Percentiles rank a stretch among this genome's conserved stretches.
phyloP scores from a whole-genome alignment of 2,888 invertebrate species.

The Orchesella flavescens region DNA sequence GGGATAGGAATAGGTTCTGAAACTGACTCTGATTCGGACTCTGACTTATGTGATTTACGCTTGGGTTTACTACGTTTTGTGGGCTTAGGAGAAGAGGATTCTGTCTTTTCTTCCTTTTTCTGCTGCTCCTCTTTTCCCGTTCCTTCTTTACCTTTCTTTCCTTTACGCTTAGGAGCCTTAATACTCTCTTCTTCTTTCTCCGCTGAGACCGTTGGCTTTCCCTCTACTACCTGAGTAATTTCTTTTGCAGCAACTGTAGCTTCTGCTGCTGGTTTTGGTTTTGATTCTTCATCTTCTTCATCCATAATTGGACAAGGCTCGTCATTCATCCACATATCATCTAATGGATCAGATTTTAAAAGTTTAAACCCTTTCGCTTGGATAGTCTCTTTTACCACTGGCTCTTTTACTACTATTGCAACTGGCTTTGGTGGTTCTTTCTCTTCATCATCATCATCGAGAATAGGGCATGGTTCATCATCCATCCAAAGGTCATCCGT shows the following conservation, averaged over 20 bases:
- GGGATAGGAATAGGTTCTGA: constrained; percentile 9
- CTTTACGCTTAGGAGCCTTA: constrained; percentile 22
- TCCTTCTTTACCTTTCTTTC: constrained; percentile 14
- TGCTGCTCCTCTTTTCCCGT: constrained; percentile 4
- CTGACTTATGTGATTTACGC: constrained; percentile 38
- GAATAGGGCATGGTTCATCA: constrained; percentile 57
- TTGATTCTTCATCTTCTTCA: constrained; percentile 45
- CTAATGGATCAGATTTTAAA: constrained; percentile 50
- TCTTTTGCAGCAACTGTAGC: background rate
- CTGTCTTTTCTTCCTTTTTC: constrained; percentile 6
- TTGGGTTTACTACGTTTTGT: constrained; percentile 38
- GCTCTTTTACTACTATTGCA: constrained; percentile 6
- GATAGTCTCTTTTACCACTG: background rate
- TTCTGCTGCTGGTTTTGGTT: background rate
- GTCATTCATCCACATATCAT: constrained; percentile 62
- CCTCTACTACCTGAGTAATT: background rate
- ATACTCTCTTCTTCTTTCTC: background rate
- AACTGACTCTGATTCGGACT: constrained; percentile 50
- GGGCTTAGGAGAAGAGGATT: background rate
- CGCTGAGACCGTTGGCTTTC: background rate
- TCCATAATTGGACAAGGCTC: constrained; percentile 56
- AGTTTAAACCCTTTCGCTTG: constrained; percentile 21
- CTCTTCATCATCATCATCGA: constrained; percentile 52
- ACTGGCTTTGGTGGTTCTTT: constrained; percentile 1
- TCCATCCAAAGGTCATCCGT: constrained; percentile 62